Percentiles rank a stretch among this genome's conserved stretches.
These are phyloP conservation scores for Aphelinus certus DNA, from an alignment of 1,140 invertebrate species.

Conservation along the genomic window DNA sequence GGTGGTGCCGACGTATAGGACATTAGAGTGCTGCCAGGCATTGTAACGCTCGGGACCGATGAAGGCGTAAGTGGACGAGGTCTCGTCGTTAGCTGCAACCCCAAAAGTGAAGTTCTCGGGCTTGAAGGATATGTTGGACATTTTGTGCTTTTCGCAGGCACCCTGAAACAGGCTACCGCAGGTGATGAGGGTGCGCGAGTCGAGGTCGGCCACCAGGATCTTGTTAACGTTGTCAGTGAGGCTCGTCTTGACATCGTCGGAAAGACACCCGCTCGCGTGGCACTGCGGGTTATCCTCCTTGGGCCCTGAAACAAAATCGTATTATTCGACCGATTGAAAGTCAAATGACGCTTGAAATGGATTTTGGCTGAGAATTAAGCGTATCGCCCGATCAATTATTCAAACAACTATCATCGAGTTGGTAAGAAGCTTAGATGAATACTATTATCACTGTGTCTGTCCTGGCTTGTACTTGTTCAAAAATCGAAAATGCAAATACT, in stretches of 20 bases:
- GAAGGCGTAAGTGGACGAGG: slow-evolving; percentile 92
- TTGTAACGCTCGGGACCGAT: slow-evolving; percentile 90
- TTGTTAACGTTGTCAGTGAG: slow-evolving; percentile 91
- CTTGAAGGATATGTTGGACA: slow-evolving; percentile 81
- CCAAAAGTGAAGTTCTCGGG: slow-evolving; percentile 80
- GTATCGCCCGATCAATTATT: neutral
- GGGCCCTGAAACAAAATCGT: slow-evolving; percentile 70
- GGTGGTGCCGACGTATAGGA: slow-evolving; percentile 94
- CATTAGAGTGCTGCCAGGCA: slow-evolving; percentile 78
- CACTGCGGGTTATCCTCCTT: slow-evolving; percentile 86
- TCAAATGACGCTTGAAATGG: too few relatives aligned
- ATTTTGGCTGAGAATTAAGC: too few relatives aligned
- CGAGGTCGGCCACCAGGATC: slow-evolving; percentile 87
- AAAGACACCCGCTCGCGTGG: slow-evolving; percentile 82
- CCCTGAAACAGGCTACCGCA: slow-evolving; percentile 91
- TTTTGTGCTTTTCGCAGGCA: slow-evolving; percentile 86
- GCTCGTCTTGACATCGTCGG: slow-evolving; percentile 71
- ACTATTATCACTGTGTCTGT: slow-evolving; percentile 3
- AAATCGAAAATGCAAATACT: slow-evolving; percentile 13
- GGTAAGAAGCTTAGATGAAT: slow-evolving; percentile 15
- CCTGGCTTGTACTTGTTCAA: too few relatives aligned
- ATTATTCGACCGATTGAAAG: too few relatives aligned
- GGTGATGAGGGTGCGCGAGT: slow-evolving; percentile 81
- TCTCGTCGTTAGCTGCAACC: slow-evolving; percentile 91
- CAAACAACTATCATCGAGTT: neutral